These are phyloP conservation scores for Falcunculus frontatus DNA, from an alignment of 2,113 vertebrate species.

Conservation along the genomic window DNA sequence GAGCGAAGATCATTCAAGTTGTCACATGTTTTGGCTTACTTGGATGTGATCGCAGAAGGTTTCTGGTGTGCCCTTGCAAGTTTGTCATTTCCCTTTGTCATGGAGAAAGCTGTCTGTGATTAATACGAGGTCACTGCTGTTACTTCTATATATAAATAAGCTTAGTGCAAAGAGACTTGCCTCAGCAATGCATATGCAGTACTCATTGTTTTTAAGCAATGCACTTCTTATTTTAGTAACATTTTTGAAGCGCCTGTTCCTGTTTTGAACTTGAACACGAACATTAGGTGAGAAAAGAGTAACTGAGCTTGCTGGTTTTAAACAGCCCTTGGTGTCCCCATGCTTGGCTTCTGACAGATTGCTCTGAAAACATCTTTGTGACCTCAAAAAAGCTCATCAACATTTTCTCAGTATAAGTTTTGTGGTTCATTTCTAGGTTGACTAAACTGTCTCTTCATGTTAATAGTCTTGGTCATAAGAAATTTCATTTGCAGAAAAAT, in stretches of 20 bases:
- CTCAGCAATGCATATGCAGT: not conserved
- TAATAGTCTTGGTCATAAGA: not conserved
- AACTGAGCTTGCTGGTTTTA: not conserved
- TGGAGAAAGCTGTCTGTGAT: not conserved
- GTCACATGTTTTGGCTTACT: not conserved
- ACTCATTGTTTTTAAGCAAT: slow-evolving; percentile 26
- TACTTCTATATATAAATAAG: slow-evolving; percentile 25
- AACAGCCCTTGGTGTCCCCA: not conserved
- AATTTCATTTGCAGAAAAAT: not conserved
- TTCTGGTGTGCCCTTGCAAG: not conserved
- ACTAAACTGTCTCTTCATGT: not conserved
- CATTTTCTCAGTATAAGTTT: not conserved
- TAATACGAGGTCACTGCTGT: not conserved
- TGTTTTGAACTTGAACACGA: not conserved
- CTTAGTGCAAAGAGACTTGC: not conserved
- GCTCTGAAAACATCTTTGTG: not conserved
- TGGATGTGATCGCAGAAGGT: not conserved
- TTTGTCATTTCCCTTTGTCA: slow-evolving; percentile 16
- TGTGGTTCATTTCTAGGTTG: not conserved
- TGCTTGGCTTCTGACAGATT: not conserved
- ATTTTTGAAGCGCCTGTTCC: not conserved
- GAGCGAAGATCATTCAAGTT: not conserved
- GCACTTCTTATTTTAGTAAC: slow-evolving; percentile 30
- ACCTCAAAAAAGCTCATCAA: not conserved
- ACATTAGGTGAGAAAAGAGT: not conserved